A percentile compares a stretch with the other conserved stretches of the same genome.
Conservation (phyloP, 2,888 invertebrate genomes). For the Clanis bilineata region DNA sequence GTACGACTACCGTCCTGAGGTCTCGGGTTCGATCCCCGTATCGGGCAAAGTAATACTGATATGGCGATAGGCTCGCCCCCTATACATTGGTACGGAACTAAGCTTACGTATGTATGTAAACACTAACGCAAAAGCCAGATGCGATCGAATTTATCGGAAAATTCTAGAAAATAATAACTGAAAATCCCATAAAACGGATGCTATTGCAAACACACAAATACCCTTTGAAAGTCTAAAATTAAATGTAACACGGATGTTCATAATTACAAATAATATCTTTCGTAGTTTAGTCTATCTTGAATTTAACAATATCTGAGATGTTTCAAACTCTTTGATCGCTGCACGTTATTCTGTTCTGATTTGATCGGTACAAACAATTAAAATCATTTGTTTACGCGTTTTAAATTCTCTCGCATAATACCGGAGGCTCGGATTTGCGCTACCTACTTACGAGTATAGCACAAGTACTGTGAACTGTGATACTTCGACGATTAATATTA, state of each 20-base stretch:
- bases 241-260: background rate
- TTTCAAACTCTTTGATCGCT: conserved; percentile 17
- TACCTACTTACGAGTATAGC: background rate
- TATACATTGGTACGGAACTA: too few species aligned
- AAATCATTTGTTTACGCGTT: conserved; percentile 15
- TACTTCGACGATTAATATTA: too few species aligned
- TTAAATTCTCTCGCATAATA: conserved; percentile 5
- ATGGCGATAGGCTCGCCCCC: too few species aligned
- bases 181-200: conserved; percentile 9
- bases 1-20: too few species aligned
- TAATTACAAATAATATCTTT: conserved; percentile 14
- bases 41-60: too few species aligned
- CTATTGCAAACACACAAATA: background rate
- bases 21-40: too few species aligned
- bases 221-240: conserved; percentile 11
- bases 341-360: conserved; percentile 11
- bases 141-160: background rate
- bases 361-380: conserved; percentile 17
- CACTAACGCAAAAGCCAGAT: background rate
- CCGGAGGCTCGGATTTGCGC: conserved; percentile 1
- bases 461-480: too few species aligned
- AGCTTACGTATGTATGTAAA: too few species aligned
- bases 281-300: conserved; percentile 18
- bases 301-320: conserved; percentile 16
- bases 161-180: background rate